These are phyloP conservation scores for Cricetomys ansorgei DNA, from an alignment of 2,113 vertebrate species.

Conservation along the genomic window DNA sequence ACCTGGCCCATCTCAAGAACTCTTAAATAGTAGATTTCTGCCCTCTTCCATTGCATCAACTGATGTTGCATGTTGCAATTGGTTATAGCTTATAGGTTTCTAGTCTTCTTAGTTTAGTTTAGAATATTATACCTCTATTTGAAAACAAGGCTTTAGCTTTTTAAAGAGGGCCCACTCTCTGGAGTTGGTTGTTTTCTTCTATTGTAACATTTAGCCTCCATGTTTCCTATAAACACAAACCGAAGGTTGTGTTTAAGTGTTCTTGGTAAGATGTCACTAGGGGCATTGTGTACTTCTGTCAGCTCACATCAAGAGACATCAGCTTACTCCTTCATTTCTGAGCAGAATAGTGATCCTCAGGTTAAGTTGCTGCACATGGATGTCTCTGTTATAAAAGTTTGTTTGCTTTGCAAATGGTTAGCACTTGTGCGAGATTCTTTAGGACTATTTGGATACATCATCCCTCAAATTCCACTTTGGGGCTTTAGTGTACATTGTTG, in stretches of 20 bases:
- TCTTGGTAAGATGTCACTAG: slow-evolving; percentile 47
- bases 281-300: not conserved
- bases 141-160: not conserved
- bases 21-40: not conserved
- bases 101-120: not conserved
- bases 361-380: not conserved
- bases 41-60: not conserved
- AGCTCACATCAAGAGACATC: not conserved
- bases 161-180: not conserved
- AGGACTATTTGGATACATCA: not conserved
- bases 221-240: not conserved
- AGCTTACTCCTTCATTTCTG: not conserved
- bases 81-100: not conserved
- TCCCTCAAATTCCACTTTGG: slow-evolving; percentile 1
- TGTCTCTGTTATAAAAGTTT: not conserved
- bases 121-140: not conserved
- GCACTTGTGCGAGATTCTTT: slow-evolving; percentile 10
- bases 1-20: not conserved
- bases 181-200: slow-evolving; percentile 32
- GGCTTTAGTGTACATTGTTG: slow-evolving; percentile 36
- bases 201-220: not conserved
- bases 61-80: not conserved
- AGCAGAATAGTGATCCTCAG: slow-evolving; percentile 15
- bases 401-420: slow-evolving; percentile 1
- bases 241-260: not conserved